Evolutionary conservation across 2,888 invertebrate species (phyloP).

Genomic region (Geotrupes spiniger): DNA sequence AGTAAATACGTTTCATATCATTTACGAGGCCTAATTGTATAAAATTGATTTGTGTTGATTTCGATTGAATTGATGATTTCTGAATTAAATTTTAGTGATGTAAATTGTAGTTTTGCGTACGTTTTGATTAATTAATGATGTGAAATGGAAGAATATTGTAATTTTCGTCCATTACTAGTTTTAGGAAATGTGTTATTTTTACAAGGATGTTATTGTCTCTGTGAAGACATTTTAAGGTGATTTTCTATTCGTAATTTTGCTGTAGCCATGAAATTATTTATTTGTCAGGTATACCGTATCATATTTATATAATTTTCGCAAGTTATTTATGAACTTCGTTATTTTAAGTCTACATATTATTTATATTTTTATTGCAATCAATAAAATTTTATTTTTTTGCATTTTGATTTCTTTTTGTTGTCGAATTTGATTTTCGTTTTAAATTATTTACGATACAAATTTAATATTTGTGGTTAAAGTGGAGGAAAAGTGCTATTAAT

Average conservation of each 20-base stretch:
- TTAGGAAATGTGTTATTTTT: slow-evolving; percentile 26
- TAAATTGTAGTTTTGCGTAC: too few species aligned
- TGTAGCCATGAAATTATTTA: slow-evolving; percentile 21
- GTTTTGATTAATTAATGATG: too few species aligned
- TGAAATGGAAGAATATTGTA: slow-evolving; percentile 19
- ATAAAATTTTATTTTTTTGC: slow-evolving; percentile 16
- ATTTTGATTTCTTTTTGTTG: slow-evolving; percentile 9
- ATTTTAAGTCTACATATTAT: slow-evolving; percentile 22
- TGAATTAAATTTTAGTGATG: too few species aligned
- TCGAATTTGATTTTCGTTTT: too few species aligned
- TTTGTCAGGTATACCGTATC: slow-evolving; percentile 17
- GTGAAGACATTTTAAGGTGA: slow-evolving; percentile 25
- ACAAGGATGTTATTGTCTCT: slow-evolving; percentile 25
- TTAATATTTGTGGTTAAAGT: too few species aligned
- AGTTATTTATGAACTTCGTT: slow-evolving; percentile 16
- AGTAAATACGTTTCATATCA: too few species aligned
- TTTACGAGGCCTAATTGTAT: too few species aligned
- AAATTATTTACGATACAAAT: too few species aligned
- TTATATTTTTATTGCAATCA: slow-evolving; percentile 25
- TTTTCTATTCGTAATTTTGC: slow-evolving; percentile 19
- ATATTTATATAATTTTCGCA: slow-evolving; percentile 3
- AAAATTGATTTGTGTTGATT: too few species aligned
- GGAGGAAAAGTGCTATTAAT: too few species aligned
- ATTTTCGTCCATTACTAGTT: slow-evolving; percentile 34
- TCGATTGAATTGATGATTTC: too few species aligned